Percentiles rank a stretch among this genome's conserved stretches.
These are phyloP conservation scores for Trichonephila inaurata DNA, from an alignment of 1,140 invertebrate genomes.

Conservation along the genomic window DNA sequence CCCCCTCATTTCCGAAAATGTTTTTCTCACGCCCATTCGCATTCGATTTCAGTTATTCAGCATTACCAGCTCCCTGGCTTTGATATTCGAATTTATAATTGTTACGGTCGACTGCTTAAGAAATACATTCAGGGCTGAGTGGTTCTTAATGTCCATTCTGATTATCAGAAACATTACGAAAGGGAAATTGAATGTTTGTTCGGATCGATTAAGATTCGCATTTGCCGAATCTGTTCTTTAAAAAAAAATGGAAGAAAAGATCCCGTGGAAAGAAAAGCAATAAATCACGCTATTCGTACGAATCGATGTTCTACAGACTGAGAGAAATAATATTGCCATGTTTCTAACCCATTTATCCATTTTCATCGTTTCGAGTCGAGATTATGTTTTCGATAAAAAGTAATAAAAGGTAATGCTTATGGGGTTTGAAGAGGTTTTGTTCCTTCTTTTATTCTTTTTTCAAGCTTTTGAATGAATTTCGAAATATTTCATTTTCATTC, in stretches of 20 bases:
- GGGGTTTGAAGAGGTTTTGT: not conserved
- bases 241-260: not conserved
- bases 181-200: constrained; percentile 48
- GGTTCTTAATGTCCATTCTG: constrained; percentile 52
- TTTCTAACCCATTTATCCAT: constrained; percentile 35
- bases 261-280: not conserved
- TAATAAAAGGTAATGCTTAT: constrained; percentile 10
- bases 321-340: constrained; percentile 55
- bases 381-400: constrained; percentile 42
- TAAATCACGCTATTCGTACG: constrained; percentile 45
- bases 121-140: constrained; percentile 27
- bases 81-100: constrained; percentile 59
- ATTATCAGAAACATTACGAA: constrained; percentile 49
- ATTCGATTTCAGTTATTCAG: constrained; percentile 29
- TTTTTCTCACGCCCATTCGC: constrained; percentile 50
- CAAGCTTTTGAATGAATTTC: not conserved
- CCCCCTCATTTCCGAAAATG: constrained; percentile 40
- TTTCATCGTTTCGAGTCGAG: not conserved
- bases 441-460: not conserved
- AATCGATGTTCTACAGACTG: constrained; percentile 33
- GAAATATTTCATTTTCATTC: not conserved
- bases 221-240: constrained; percentile 25
- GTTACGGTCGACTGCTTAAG: constrained; percentile 34
- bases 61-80: not conserved
- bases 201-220: constrained; percentile 42